These are phyloP conservation scores for Orchesella cincta DNA, from an alignment of 1,140 invertebrate genomes.

Conservation along the genomic window DNA sequence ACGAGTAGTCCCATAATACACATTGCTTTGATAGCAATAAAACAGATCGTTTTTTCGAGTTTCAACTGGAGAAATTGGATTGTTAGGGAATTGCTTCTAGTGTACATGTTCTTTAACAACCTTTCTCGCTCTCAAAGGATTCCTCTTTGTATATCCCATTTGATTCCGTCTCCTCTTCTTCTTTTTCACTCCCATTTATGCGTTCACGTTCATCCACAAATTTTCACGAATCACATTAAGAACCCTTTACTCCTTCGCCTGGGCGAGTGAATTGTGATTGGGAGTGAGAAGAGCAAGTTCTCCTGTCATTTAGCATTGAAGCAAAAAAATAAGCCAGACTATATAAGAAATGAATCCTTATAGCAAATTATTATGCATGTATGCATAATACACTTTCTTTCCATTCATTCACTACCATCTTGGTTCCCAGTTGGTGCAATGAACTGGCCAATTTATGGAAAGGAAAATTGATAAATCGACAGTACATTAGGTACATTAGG, in stretches of 20 bases:
- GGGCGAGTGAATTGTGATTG: not conserved
- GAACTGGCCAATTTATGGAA: no score
- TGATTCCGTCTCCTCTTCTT: not conserved
- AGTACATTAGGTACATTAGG: no score
- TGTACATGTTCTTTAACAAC: not conserved
- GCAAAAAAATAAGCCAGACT: not conserved
- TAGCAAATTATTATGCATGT: not conserved
- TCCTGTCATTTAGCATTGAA: not conserved
- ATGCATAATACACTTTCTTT: no score
- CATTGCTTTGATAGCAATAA: conserved; percentile 8
- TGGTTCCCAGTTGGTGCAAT: no score
- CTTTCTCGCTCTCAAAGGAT: conserved; percentile 8
- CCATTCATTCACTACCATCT: no score
- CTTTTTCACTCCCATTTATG: no score
- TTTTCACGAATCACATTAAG: conserved; percentile 18
- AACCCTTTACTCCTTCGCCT: no score
- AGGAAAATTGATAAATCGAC: no score
- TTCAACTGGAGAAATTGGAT: not conserved
- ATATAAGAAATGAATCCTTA: not conserved
- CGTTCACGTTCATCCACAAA: not conserved
- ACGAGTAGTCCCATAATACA: not conserved
- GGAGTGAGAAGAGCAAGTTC: not conserved
- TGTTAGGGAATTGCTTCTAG: not conserved
- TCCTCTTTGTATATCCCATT: not conserved
- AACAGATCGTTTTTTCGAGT: not conserved